Percentiles rank a stretch among this genome's conserved stretches.
Evolutionary conservation across 37 sponge, comb jelly and placozoan species (phyloP).

Genomic region (Hexactinellida sp.): DNA sequence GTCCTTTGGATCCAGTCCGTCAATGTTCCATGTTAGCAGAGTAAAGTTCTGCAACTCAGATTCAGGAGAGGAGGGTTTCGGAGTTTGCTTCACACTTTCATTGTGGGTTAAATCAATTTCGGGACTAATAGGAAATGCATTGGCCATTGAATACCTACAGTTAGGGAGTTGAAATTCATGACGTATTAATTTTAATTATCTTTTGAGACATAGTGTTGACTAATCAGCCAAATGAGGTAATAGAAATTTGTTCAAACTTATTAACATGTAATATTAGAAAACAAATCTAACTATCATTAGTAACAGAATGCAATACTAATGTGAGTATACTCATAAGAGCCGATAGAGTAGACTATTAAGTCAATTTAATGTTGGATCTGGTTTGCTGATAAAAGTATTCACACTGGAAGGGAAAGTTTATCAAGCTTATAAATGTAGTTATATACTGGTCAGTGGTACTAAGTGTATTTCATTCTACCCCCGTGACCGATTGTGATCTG

Average conservation of each 20-base stretch:
- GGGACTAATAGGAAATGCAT: not conserved
- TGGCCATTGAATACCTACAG: not conserved
- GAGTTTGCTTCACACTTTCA: too few relatives aligned
- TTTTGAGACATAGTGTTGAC: too few relatives aligned
- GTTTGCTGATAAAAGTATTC: slow-evolving; percentile 6
- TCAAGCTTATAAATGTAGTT: not conserved
- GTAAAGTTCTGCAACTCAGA: not conserved
- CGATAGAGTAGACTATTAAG: not conserved
- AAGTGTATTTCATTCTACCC: slow-evolving; percentile 1
- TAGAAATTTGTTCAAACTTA: not conserved
- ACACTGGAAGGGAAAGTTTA: not conserved
- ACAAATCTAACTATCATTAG: not conserved
- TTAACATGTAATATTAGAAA: not conserved
- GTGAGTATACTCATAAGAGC: not conserved
- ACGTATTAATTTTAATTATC: too few relatives aligned
- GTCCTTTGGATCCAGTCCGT: slow-evolving; percentile 50
- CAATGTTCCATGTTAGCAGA: slow-evolving; percentile 71
- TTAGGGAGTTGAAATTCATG: too few relatives aligned
- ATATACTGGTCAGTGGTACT: not conserved
- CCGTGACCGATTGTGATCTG: not conserved
- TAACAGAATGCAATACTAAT: not conserved
- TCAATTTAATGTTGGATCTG: not conserved
- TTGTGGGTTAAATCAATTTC: not conserved
- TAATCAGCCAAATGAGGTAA: too few relatives aligned
- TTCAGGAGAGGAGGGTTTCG: not conserved